Evolutionary conservation across 2,888 invertebrate species (phyloP).

Genomic region (Leptarthrus brevirostris): DNA sequence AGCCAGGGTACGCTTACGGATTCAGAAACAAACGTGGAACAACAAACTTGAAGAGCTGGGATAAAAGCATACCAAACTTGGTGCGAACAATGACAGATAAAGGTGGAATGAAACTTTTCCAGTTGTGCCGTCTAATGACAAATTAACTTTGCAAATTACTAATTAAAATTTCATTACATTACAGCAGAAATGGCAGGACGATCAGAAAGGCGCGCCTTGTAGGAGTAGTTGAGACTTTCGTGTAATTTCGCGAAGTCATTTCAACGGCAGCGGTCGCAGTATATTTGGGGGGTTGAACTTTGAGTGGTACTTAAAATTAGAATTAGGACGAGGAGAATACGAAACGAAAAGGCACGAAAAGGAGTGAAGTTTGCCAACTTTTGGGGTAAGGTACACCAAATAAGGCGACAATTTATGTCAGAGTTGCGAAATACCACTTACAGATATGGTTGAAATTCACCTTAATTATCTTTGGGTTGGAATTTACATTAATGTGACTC

Average conservation of each 20-base stretch:
- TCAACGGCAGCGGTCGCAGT: neutral
- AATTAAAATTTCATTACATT: slow-evolving; percentile 46
- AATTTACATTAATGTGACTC: slow-evolving; percentile 9
- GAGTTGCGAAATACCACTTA: neutral
- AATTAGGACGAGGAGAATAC: neutral
- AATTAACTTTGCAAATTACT: slow-evolving; percentile 49
- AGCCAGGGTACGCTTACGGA: neutral
- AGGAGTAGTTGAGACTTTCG: neutral
- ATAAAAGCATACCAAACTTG: too few relatives aligned
- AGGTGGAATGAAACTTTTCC: slow-evolving; percentile 30
- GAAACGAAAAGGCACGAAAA: neutral
- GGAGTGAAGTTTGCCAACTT: slow-evolving; percentile 4
- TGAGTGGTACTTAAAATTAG: neutral
- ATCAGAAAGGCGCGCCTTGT: neutral
- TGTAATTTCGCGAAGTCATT: neutral
- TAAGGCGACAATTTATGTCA: neutral
- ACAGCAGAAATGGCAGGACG: neutral
- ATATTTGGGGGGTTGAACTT: neutral
- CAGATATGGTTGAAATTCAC: slow-evolving; percentile 10
- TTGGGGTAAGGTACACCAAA: neutral
- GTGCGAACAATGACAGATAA: slow-evolving; percentile 1
- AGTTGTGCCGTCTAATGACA: slow-evolving; percentile 28
- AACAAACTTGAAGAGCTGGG: too few relatives aligned
- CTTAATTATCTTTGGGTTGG: slow-evolving; percentile 6
- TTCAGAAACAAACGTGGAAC: too few relatives aligned